Percentiles rank a stretch among this genome's conserved stretches.
Conservation (phyloP, 2,113 vertebrate genomes). For the Gallinago undulata region DNA sequence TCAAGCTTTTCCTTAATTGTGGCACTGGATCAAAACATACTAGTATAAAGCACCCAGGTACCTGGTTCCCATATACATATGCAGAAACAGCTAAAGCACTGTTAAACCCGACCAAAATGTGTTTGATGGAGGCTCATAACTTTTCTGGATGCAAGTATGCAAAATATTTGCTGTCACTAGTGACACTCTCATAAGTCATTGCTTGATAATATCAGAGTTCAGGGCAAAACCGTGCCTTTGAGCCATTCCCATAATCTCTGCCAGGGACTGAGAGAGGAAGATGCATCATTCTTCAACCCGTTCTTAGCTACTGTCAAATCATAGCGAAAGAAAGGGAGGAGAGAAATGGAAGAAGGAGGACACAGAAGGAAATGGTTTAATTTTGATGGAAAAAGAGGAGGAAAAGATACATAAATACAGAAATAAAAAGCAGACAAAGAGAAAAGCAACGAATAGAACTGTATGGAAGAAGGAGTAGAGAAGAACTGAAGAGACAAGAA, state of each 20-base stretch:
- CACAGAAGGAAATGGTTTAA: not conserved
- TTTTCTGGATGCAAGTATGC: not conserved
- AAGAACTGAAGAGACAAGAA: not conserved
- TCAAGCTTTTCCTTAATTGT: not conserved
- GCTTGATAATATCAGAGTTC: not conserved
- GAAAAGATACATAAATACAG: not conserved
- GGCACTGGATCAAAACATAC: not conserved
- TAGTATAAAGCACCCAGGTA: not conserved
- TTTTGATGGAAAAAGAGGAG: not conserved
- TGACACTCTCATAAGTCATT: not conserved
- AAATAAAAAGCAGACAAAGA: not conserved
- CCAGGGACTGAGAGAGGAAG: not conserved
- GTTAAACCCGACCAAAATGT: not conserved
- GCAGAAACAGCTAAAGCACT: not conserved
- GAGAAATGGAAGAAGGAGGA: not conserved
- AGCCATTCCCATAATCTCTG: not conserved
- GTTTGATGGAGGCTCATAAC: not conserved
- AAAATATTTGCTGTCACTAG: not conserved
- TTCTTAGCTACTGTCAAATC: not conserved
- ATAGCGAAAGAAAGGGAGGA: not conserved
- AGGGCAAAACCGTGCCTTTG: not conserved
- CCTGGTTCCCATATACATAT: not conserved
- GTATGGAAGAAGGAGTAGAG: not conserved
- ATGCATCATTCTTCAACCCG: not conserved
- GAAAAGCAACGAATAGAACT: not conserved